phyloP scores from a whole-genome alignment of 2,113 vertebrate genomes.

The Cochlearius cochlearius region DNA sequence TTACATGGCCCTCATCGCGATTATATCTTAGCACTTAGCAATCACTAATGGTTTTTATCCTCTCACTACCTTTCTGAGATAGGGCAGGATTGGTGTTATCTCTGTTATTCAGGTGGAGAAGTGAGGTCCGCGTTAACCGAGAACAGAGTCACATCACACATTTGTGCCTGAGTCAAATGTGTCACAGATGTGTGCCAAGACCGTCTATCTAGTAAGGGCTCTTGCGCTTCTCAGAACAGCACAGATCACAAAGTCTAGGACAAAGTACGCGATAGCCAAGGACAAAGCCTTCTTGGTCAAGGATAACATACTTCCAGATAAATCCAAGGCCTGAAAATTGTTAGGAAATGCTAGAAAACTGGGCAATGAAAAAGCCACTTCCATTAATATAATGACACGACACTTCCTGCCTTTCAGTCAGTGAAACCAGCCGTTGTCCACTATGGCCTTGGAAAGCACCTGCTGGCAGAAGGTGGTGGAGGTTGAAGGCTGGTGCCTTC shows the following conservation, averaged over 20 bases:
- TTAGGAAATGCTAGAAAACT: background rate
- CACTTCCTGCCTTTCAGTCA: background rate
- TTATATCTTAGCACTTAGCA: background rate
- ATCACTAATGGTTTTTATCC: background rate
- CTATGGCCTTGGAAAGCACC: background rate
- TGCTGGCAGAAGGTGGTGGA: background rate
- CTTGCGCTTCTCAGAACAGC: background rate
- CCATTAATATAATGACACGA: too few species aligned
- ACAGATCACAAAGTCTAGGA: background rate
- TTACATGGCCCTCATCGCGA: background rate
- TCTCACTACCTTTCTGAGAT: background rate
- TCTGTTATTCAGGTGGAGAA: background rate
- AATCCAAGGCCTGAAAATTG: background rate
- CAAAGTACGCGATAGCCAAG: background rate
- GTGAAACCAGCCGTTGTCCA: rapidly evolving
- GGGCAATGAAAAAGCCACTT: background rate
- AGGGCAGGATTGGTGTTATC: background rate
- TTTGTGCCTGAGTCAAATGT: background rate
- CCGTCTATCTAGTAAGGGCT: background rate
- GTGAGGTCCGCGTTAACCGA: background rate
- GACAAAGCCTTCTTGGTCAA: background rate
- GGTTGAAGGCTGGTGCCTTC: background rate
- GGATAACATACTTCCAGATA: background rate
- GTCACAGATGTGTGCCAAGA: background rate
- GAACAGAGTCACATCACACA: background rate